These are phyloP conservation scores for Sternarchorhynchus goeldii DNA, from an alignment of 2,797 vertebrate genomes.

Conservation along the genomic window DNA sequence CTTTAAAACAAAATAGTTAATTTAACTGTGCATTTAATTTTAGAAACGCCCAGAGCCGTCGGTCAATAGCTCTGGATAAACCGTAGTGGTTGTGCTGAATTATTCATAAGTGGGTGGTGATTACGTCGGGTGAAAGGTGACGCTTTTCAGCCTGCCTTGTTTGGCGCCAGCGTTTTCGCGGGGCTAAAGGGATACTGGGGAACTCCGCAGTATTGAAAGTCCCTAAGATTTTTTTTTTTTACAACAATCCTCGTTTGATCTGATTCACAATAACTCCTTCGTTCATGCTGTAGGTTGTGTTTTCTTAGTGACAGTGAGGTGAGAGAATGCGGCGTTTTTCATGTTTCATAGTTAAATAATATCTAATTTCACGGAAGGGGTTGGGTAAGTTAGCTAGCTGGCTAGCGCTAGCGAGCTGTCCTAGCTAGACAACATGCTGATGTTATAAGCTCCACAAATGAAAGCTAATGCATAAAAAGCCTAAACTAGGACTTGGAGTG, in stretches of 20 bases:
- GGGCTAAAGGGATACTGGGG: constrained; percentile 51
- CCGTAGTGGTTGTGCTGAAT: constrained; percentile 18
- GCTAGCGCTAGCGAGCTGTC: constrained; percentile 25
- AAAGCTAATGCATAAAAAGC: neutral
- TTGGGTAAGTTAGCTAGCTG: constrained; percentile 52
- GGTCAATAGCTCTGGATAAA: too few relatives aligned
- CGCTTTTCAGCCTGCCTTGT: constrained; percentile 65
- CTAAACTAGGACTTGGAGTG: too few relatives aligned
- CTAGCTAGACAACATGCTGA: constrained; percentile 3
- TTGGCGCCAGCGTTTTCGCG: constrained; percentile 83
- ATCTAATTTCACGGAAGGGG: constrained; percentile 31
- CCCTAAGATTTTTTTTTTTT: neutral
- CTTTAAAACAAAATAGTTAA: too few relatives aligned
- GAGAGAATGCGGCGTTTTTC: constrained; percentile 50
- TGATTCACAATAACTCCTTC: neutral
- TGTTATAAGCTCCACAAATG: neutral
- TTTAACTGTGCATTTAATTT: too few relatives aligned
- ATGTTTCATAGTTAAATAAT: constrained; percentile 28
- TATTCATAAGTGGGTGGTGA: constrained; percentile 55
- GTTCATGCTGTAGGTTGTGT: constrained; percentile 44
- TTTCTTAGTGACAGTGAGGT: constrained; percentile 56
- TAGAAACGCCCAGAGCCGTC: too few relatives aligned
- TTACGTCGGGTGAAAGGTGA: constrained; percentile 73
- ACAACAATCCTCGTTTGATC: neutral
- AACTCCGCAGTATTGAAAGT: neutral